Base-by-base conservation (phyloP, 2,888 invertebrate genomes). In the Cryptocephalus primarius region DNA sequence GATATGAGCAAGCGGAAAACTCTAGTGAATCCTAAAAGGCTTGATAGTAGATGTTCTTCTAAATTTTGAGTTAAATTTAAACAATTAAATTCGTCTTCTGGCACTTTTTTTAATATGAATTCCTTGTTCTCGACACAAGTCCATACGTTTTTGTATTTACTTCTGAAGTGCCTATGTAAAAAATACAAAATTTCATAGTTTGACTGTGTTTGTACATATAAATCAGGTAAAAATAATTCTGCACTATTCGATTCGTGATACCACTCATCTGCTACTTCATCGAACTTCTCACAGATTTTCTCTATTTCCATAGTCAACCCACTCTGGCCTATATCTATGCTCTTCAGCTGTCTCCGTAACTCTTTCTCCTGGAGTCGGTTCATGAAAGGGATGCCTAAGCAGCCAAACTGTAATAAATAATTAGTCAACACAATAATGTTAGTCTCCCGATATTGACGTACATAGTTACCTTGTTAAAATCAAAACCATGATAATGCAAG, bases 401-500 rank as follows among this genome's bases (percentile, higher is more conserved):
- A 79, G 12, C 75, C 73, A 56, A 81, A 78, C 87, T 87, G 72
- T 71, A 59, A 60, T 22, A 44, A 22, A 22, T 6, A 6, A 22
- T 22, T 22, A 42, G 9, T 32, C 32, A 45, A 22, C 11, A 43
- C 33, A 46, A 40, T 13, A 9, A 46, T 36, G 2, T 36, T 12
- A 36, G 36, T 11, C 12, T 11, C 11, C 34, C 9, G n/a, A 34
- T 34, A 12, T 11, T 6, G 6, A 6, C 4, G 2, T 36, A 13
- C n/a, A 8, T 42, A 40, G 32, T 39, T 73, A 85, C 87, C 79
- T 85, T 84, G 66, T 87, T 85, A 62, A 86, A 88, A 69, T 88
- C 78, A 67, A 84, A 83, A 22, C 77, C 75, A 61, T 82, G 72
- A 44, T 63, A 64, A 55, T 75, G 74, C 33, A 85, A 70, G 65